Conservation (phyloP, 2,888 invertebrate species). For the Tetragonisca angustula region DNA sequence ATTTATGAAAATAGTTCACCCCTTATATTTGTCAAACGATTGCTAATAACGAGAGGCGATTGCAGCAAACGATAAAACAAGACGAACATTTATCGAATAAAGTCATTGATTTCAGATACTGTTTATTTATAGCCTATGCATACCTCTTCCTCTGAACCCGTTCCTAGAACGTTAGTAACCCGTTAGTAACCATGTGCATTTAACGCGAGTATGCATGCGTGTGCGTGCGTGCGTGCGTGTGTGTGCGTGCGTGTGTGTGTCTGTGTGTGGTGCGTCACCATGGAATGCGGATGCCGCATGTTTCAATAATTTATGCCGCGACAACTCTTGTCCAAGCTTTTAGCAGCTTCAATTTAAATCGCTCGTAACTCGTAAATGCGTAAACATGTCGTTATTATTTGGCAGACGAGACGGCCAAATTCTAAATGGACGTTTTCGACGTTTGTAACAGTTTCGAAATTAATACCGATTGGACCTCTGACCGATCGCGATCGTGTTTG, state of each 20-base stretch:
- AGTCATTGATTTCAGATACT: slow-evolving; percentile 50
- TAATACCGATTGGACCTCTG: too few relatives aligned
- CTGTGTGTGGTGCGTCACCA: not conserved
- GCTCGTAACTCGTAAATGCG: not conserved
- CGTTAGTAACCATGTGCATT: not conserved
- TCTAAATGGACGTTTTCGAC: too few relatives aligned
- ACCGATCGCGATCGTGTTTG: too few relatives aligned
- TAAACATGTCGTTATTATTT: not conserved
- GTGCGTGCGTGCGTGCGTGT: too few relatives aligned
- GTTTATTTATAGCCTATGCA: slow-evolving; percentile 35
- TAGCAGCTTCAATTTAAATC: not conserved
- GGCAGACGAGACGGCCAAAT: too few relatives aligned
- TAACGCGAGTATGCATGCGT: not conserved
- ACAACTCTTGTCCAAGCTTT: not conserved
- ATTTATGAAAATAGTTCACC: not conserved
- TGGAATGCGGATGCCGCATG: slow-evolving; percentile 19
- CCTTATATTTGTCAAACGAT: not conserved
- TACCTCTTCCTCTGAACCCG: not conserved
- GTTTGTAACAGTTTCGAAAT: too few relatives aligned
- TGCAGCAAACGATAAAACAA: not conserved
- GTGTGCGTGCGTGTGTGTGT: not conserved
- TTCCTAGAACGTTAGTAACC: not conserved
- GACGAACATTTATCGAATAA: not conserved
- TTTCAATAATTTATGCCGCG: slow-evolving; percentile 5
- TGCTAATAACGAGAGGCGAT: too few relatives aligned